Conservation (phyloP, 2,113 vertebrate species). For the Phrynosoma blainvillii region DNA sequence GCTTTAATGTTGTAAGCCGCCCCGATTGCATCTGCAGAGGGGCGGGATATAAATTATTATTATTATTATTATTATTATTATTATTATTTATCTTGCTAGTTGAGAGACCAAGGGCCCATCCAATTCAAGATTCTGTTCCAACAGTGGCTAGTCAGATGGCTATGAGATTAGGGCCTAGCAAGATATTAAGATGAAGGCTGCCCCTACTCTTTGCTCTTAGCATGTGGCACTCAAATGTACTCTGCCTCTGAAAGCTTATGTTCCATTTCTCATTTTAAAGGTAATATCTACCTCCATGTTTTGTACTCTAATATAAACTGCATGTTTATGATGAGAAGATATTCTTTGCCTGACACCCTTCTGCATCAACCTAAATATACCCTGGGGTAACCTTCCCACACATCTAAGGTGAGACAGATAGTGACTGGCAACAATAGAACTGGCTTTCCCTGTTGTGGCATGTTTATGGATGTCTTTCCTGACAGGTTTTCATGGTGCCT, state of each 20-base stretch:
- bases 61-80: too few relatives aligned
- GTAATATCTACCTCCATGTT: not conserved
- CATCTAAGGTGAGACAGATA: not conserved
- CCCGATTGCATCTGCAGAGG: too few relatives aligned
- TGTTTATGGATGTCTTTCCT: not conserved
- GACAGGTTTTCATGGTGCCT: not conserved
- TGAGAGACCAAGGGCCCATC: not conserved
- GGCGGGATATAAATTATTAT: too few relatives aligned
- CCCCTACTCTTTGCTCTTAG: not conserved
- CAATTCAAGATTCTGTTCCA: not conserved
- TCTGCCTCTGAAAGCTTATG: not conserved
- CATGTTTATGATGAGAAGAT: not conserved
- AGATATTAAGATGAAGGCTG: not conserved
- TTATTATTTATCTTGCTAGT: not conserved
- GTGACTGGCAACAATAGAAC: not conserved
- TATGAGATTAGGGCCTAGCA: not conserved
- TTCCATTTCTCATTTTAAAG: not conserved
- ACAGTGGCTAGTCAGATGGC: not conserved
- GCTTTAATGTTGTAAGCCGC: too few relatives aligned
- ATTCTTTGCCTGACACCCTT: not conserved
- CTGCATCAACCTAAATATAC: too few relatives aligned
- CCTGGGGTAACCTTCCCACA: too few relatives aligned
- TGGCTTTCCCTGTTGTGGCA: not conserved
- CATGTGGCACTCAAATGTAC: not conserved
- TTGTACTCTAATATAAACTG: too few relatives aligned